Percentiles rank a stretch among this genome's conserved stretches.
Evolutionary conservation across 2,888 invertebrate species (phyloP).

Genomic region (Andricus curvator): DNA sequence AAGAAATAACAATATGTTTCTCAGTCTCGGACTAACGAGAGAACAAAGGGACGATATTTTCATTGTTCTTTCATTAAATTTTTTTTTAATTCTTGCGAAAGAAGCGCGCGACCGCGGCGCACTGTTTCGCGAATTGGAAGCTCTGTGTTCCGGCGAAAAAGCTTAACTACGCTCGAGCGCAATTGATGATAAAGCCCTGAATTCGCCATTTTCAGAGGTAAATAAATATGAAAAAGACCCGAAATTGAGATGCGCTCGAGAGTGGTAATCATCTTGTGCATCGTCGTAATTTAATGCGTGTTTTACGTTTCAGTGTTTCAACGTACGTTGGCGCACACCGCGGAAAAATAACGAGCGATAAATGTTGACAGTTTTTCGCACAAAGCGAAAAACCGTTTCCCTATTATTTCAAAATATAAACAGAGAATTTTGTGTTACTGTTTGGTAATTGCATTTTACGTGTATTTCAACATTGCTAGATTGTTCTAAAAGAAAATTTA

Average conservation of each 20-base stretch:
- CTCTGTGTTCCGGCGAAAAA: slow-evolving; percentile 32
- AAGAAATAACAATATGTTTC: not conserved
- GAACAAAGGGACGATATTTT: not conserved
- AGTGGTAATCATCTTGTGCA: slow-evolving; percentile 40
- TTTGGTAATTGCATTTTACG: not conserved
- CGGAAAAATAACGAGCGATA: slow-evolving; percentile 37
- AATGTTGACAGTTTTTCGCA: not conserved
- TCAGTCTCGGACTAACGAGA: not conserved
- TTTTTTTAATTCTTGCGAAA: slow-evolving; percentile 20
- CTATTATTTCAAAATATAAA: not conserved
- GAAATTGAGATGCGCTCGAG: slow-evolving; percentile 43
- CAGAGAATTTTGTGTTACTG: not conserved
- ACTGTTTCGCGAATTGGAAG: slow-evolving; percentile 47
- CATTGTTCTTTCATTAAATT: not conserved
- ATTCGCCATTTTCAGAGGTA: slow-evolving; percentile 34
- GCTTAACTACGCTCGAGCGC: slow-evolving; percentile 46
- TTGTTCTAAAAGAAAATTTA: not conserved
- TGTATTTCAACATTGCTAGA: not conserved
- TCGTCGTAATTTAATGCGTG: slow-evolving; percentile 49
- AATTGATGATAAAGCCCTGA: not conserved
- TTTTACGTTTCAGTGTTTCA: slow-evolving; percentile 54
- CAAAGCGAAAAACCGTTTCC: not conserved
- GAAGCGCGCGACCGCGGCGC: slow-evolving; percentile 50
- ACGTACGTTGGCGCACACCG: slow-evolving; percentile 39
- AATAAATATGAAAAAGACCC: slow-evolving; percentile 31